Evolutionary conservation across 2,888 invertebrate species (phyloP), one percentile per base, ranked within the genome.

Genomic region (Macropis europaea): DNA sequence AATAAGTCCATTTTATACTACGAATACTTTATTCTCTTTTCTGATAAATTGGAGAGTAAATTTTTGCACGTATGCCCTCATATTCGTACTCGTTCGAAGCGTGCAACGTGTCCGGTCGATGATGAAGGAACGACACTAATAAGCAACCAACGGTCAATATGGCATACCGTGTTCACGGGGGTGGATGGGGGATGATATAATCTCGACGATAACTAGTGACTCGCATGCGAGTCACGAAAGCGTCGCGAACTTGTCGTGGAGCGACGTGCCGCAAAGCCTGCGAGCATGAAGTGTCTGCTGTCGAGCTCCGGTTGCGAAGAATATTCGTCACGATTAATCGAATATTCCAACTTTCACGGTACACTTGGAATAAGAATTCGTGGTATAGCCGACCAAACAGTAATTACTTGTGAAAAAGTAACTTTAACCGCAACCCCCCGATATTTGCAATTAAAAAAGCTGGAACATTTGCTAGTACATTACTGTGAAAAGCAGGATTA

Each of bases 151-250:
- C 74, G 74, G 74, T 67, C 74, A 75, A 75, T 73, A 73, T 62
- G 70, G 80, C 57, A 68, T 67, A 70, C 77, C 61, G 59, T 70
- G 70, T 80, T 76, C 63, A 70, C 64, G 32, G 62, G 24, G 7
- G 17, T 62, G 62, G 47, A 73, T 67, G 80, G 17, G 64, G 62
- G 47, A 73, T 67, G 80, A 79, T 75, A 63, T 80, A 76, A 77
- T 80, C 78, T 73, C 61, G 59, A 73, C 70, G 77, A 80, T 80
- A 80, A 79, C 56, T 68, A 64, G 69, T 57, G 72, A 76, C 76
- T 76, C 66, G 67, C 78, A 80, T 79, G 80, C 78, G 67, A 79
- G 64, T 79, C 73, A 80, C 78, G 77, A 76, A 77, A 77, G 76
- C 71, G 69, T 64, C 62, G 64, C 66, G 59, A 62, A 70, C 47